These are phyloP conservation scores for Psococerastis gibbosa DNA, from an alignment of 2,888 invertebrate genomes.

Conservation along the genomic window DNA sequence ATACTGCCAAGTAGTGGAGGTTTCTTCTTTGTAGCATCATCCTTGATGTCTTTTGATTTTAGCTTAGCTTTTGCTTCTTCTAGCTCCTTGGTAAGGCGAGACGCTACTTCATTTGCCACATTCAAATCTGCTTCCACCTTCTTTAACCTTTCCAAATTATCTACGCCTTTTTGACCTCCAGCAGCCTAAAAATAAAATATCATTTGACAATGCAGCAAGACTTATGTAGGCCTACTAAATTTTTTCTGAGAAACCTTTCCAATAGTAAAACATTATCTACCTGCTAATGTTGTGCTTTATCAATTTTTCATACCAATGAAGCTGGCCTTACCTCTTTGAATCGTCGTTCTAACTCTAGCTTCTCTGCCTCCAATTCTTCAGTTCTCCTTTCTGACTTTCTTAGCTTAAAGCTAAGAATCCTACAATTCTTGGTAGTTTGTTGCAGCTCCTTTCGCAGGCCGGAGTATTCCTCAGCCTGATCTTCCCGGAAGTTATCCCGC, in stretches of 20 bases:
- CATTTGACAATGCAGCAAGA: too few species aligned
- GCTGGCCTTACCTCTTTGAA: constrained; percentile 33
- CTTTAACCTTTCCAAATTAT: constrained; percentile 47
- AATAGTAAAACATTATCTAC: background rate
- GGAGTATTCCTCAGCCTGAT: constrained; percentile 91
- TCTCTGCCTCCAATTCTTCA: constrained; percentile 74
- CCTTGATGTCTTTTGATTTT: constrained; percentile 21
- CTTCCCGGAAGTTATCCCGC: constrained; percentile 94
- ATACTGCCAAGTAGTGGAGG: constrained; percentile 35
- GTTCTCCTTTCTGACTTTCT: constrained; percentile 84
- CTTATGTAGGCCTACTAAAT: too few species aligned
- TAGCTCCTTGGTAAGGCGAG: constrained; percentile 47
- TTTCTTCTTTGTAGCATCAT: constrained; percentile 31
- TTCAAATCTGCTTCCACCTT: constrained; percentile 72
- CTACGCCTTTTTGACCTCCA: constrained; percentile 38
- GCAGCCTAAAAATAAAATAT: constrained; percentile 16
- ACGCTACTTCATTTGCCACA: constrained; percentile 54
- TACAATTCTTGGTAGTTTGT: constrained; percentile 92
- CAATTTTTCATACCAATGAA: background rate
- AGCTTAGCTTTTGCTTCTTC: constrained; percentile 43
- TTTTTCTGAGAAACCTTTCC: too few species aligned
- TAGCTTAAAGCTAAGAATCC: constrained; percentile 93
- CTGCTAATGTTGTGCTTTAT: background rate
- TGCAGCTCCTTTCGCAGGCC: constrained; percentile 89
- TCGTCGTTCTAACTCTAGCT: constrained; percentile 50